Evolutionary conservation across 2,888 invertebrate genomes (phyloP).

Genomic region (Mantis religiosa): DNA sequence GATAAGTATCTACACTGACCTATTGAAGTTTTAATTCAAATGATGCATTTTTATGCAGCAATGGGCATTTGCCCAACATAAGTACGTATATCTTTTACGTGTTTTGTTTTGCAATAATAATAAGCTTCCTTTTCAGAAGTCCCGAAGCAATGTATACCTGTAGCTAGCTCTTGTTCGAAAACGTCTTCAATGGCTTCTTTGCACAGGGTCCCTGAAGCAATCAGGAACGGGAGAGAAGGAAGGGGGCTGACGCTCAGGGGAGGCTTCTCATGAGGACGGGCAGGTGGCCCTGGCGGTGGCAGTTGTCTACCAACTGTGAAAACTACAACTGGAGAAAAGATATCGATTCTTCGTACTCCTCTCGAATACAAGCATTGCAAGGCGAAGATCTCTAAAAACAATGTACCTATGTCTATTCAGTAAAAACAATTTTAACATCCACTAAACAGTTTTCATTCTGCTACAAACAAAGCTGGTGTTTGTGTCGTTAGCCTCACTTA

Average conservation of each 20-base stretch:
- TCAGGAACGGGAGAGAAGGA: not conserved
- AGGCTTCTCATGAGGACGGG: not conserved
- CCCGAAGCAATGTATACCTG: not conserved
- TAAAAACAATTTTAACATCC: too few species aligned
- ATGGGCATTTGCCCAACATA: too few species aligned
- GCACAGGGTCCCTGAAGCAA: not conserved
- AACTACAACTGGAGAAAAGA: not conserved
- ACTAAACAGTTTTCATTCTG: too few species aligned
- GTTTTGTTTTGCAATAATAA: too few species aligned
- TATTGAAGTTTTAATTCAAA: too few species aligned
- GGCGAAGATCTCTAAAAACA: not conserved
- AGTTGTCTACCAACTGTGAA: not conserved
- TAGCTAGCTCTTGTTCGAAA: not conserved
- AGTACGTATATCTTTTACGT: too few species aligned
- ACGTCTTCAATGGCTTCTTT: not conserved
- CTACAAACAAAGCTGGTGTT: too few species aligned
- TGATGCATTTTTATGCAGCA: too few species aligned
- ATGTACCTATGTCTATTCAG: too few species aligned
- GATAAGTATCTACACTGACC: too few species aligned
- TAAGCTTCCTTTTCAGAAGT: not conserved
- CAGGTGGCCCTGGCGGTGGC: not conserved
- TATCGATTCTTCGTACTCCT: not conserved
- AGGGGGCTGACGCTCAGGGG: too few species aligned
- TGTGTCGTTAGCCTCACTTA: too few species aligned
- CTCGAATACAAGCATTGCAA: not conserved